Conservation (phyloP, 2,113 vertebrate species). For the Sminthopsis crassicaudata region DNA sequence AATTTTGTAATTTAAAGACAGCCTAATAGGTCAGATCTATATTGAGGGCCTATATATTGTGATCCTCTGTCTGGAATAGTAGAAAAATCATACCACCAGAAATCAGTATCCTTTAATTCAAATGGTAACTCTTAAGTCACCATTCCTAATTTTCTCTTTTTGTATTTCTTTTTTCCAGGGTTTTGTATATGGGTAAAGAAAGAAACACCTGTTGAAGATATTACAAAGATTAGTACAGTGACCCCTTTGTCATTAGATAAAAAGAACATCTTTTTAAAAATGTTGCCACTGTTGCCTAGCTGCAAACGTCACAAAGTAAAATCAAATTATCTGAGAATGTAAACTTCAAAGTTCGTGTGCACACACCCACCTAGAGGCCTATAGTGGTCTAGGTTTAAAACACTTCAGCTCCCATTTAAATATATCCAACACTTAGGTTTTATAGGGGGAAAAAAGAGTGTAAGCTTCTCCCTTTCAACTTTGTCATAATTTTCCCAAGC, state of each 20-base stretch:
- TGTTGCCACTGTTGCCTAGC: slow-evolving; percentile 55
- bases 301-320: slow-evolving; percentile 54
- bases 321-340: slow-evolving; percentile 64
- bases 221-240: slow-evolving; percentile 11
- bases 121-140: not conserved
- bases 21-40: not conserved
- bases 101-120: not conserved
- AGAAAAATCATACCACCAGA: not conserved
- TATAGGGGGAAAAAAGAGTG: not conserved
- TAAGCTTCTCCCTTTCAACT: slow-evolving; percentile 53
- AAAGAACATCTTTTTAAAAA: slow-evolving; percentile 56
- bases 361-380: slow-evolving; percentile 72
- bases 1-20: slow-evolving; percentile 37
- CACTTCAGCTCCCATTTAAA: slow-evolving; percentile 72
- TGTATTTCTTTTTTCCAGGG: not conserved
- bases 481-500: slow-evolving; percentile 22
- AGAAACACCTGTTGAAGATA: slow-evolving; percentile 70
- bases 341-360: slow-evolving; percentile 71
- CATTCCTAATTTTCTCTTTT: not conserved
- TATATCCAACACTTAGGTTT: slow-evolving; percentile 4
- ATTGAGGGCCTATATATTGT: not conserved
- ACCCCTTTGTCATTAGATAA: slow-evolving; percentile 52
- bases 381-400: slow-evolving; percentile 72
- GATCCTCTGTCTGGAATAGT: not conserved
- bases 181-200: not conserved